Evolutionary conservation across 2,797 vertebrate genomes (phyloP), one percentile per base, ranked within the genome.

Genomic region (Carapus acus): DNA sequence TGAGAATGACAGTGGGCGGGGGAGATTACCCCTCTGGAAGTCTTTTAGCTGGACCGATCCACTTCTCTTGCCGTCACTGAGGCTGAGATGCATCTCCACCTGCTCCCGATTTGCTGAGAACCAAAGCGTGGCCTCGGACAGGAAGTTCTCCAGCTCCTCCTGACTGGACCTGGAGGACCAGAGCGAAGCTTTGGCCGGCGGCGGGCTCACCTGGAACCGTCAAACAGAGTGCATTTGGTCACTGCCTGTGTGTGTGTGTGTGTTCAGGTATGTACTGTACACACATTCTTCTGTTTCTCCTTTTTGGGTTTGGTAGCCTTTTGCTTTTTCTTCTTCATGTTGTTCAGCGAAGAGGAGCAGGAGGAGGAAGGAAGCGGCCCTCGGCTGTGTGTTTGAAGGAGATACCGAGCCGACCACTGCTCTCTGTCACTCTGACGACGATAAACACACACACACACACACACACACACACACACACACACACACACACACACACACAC

Each of bases 1-100:
- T 20, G 33, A 19, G 41, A 19, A 33, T 56, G 41, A 44, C 39
- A 18, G 16, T 19, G 22, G 41, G 41, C 16, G 36, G 34, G 39
- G 36, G 20, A 31, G 40, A 46, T 40, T 71, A 77, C 67, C 71
- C 8, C 55, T 45, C 46, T 74, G 19, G 12, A 65, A 73, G 19
- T 58, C 62, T 43, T 71, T 24, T 31, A 50, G 17, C n/a, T 39
- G 13, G 39, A 74, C 68, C 5, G 62, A 55, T 58, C 64, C 54
- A 16, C 16, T 56, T 48, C 54, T 37, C 40, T 51, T 58, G 46
- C 0, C 6, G 21, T 71, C 69, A 2, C 40, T n/a, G 18, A 3
- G 1, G 31, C 54, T 13, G 45, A 81, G 50, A 21, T 57, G 46
- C 16, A 60, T 43, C 22, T 76, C 65, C 15, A 47, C 39, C 51